Conservation (phyloP, 2,888 invertebrate genomes). For the Ectemnius continuus region DNA sequence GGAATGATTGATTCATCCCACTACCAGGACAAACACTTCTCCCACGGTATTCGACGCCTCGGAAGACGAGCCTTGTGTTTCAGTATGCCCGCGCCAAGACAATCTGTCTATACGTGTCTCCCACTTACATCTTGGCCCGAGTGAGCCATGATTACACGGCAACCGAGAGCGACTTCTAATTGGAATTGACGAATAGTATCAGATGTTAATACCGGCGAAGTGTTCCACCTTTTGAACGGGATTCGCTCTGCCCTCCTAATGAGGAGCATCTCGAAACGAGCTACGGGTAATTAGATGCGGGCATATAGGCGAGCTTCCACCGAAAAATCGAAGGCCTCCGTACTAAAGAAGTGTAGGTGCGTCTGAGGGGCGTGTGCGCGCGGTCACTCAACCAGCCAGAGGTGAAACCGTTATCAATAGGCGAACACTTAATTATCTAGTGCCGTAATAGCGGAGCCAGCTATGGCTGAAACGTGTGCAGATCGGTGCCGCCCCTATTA, state of each 20-base stretch:
- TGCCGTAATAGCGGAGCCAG: background rate
- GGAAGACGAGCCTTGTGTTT: slow-evolving; percentile 2
- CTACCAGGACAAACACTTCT: background rate
- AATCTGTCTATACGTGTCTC: no score
- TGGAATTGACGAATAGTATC: background rate
- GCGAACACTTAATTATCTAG: slow-evolving; percentile 21
- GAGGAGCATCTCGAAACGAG: no score
- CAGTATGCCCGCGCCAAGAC: background rate
- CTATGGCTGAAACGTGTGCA: background rate
- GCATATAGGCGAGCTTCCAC: no score
- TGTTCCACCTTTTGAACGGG: no score
- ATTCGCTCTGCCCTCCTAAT: no score
- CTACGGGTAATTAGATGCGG: no score
- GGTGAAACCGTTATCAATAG: background rate
- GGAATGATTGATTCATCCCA: slow-evolving; percentile 28
- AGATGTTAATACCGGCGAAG: background rate
- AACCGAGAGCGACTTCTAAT: slow-evolving; percentile 8
- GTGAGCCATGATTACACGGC: background rate
- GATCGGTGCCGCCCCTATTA: slow-evolving; percentile 12
- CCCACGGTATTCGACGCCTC: no score
- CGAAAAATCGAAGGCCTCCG: no score
- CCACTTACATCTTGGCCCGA: no score
- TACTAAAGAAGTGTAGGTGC: no score
- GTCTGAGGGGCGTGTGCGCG: no score
- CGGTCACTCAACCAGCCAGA: no score